phyloP scores from a whole-genome alignment of 2,888 invertebrate genomes.

The Torymus auratus region DNA sequence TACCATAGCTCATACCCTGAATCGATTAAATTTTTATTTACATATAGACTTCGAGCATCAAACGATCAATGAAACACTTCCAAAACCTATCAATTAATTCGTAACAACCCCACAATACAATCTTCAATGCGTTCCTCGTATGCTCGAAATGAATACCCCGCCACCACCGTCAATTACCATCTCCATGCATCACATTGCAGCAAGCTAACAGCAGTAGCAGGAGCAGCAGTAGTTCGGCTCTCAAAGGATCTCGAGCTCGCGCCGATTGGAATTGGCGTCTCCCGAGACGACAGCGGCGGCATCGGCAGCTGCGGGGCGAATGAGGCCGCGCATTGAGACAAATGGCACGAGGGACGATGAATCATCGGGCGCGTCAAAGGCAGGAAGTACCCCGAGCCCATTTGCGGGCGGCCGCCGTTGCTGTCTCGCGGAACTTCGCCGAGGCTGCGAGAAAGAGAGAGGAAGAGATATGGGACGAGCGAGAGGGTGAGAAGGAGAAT shows the following conservation, averaged over 20 bases:
- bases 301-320: slow-evolving; percentile 49
- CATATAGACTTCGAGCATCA: no score
- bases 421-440: slow-evolving; percentile 57
- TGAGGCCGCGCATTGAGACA: slow-evolving; percentile 70
- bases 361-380: slow-evolving; percentile 69
- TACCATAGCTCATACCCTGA: no score
- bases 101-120: no score
- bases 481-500: slow-evolving; percentile 24
- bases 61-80: no score
- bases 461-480: slow-evolving; percentile 13
- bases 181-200: no score
- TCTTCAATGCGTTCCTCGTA: no score
- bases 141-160: no score
- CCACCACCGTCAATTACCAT: no score
- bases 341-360: slow-evolving; percentile 69
- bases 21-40: no score
- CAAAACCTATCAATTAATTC: no score
- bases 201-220: neutral
- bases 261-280: slow-evolving; percentile 68
- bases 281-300: slow-evolving; percentile 54
- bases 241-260: slow-evolving; percentile 62
- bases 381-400: slow-evolving; percentile 63
- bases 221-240: neutral
- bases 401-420: neutral
- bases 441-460: slow-evolving; percentile 40